Conservation (phyloP, 2,113 vertebrate genomes). For the Toxostoma redivivum region DNA sequence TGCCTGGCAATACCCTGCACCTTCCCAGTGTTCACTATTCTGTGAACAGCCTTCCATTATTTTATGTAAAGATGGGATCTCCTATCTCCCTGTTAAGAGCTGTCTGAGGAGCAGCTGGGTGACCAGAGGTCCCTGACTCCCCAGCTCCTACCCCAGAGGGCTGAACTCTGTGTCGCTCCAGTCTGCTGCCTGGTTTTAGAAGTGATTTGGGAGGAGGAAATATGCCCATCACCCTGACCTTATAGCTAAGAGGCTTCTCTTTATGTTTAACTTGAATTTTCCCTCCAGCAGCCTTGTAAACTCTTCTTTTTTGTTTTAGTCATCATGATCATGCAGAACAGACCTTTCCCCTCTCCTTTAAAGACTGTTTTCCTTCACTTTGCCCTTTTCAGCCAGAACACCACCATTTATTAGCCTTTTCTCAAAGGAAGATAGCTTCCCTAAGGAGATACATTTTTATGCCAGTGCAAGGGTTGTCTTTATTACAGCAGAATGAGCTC, state of each 20-base stretch:
- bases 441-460: background rate
- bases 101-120: background rate
- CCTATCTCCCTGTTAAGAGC: rapidly evolving
- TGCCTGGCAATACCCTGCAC: background rate
- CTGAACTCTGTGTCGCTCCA: background rate
- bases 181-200: background rate
- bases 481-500: background rate
- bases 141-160: background rate
- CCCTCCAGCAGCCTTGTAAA: background rate
- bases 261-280: background rate
- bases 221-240: background rate
- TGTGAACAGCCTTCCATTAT: rapidly evolving
- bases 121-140: background rate
- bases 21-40: rapidly evolving
- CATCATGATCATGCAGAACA: background rate
- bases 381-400: background rate
- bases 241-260: background rate
- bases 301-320: background rate
- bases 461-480: background rate
- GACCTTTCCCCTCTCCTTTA: background rate
- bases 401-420: background rate
- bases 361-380: background rate
- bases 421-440: background rate
- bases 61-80: rapidly evolving
- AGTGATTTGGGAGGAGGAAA: background rate